Conservation (phyloP, 2,797 vertebrate species). For the Poeciliopsis infans region DNA sequence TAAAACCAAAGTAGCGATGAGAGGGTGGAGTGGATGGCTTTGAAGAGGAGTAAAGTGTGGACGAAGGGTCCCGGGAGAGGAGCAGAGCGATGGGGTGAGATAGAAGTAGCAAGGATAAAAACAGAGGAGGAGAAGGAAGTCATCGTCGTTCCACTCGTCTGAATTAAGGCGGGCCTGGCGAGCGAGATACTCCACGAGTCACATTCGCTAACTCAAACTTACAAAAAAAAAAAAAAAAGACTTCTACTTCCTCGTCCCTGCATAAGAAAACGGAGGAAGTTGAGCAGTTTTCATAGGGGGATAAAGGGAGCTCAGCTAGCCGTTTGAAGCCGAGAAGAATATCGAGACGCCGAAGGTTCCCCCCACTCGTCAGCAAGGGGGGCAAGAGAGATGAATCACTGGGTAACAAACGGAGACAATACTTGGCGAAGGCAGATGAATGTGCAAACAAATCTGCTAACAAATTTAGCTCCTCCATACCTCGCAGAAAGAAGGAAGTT, state of each 20-base stretch:
- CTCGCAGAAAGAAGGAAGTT: constrained; percentile 16
- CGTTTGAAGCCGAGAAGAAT: constrained; percentile 53
- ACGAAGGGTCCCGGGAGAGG: constrained; percentile 63
- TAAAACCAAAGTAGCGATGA: constrained; percentile 72
- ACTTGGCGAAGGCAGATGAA: constrained; percentile 46
- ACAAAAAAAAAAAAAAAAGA: constrained; percentile 29
- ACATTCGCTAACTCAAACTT: constrained; percentile 48
- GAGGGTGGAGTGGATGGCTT: constrained; percentile 60
- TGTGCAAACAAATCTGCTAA: constrained; percentile 67
- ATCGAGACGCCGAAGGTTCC: constrained; percentile 40
- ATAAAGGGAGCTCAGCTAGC: constrained; percentile 61
- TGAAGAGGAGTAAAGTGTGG: constrained; percentile 67
- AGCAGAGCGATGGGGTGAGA: constrained; percentile 28
- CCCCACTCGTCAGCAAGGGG: constrained; percentile 27
- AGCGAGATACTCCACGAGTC: constrained; percentile 65
- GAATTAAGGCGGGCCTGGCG: constrained; percentile 50
- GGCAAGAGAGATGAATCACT: constrained; percentile 43
- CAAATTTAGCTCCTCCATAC: constrained; percentile 56
- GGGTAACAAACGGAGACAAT: constrained; percentile 58
- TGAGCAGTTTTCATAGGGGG: constrained; percentile 39
- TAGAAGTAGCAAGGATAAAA: constrained; percentile 32
- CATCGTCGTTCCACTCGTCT: constrained; percentile 52
- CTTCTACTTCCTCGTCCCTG: constrained; percentile 21
- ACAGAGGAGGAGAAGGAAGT: constrained; percentile 39
- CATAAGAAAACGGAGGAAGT: constrained; percentile 24